These are phyloP conservation scores for Podarcis siculus DNA, from an alignment of 2,797 vertebrate species.

Conservation along the genomic window DNA sequence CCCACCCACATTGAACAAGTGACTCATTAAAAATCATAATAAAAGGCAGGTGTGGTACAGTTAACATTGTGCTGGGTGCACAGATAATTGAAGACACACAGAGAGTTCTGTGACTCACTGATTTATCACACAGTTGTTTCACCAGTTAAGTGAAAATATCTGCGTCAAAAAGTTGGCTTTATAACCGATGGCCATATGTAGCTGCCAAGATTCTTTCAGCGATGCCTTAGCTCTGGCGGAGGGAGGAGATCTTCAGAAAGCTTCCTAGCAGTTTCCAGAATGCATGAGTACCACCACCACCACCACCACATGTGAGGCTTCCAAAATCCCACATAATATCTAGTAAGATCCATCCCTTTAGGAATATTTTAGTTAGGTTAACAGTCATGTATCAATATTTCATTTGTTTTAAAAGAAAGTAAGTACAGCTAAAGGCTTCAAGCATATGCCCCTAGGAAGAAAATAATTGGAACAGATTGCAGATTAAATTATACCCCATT, in stretches of 20 bases:
- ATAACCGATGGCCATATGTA: neutral
- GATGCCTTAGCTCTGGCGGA: neutral
- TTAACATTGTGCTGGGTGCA: neutral
- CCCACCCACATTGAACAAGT: neutral
- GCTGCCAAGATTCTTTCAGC: neutral
- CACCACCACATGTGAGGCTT: neutral
- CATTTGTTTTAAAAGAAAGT: neutral
- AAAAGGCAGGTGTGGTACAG: neutral
- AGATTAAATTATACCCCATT: constrained; percentile 42
- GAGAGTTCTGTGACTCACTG: neutral
- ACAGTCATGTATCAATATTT: neutral
- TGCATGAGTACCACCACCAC: neutral
- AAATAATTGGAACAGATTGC: neutral
- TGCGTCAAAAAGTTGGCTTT: neutral
- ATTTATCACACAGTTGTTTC: neutral
- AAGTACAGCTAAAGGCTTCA: neutral
- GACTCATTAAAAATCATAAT: neutral
- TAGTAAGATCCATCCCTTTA: neutral
- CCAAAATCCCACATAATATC: neutral
- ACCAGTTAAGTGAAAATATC: neutral
- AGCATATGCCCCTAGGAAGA: neutral
- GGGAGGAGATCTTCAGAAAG: neutral
- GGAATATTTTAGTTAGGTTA: neutral
- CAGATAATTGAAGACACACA: neutral
- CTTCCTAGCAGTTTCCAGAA: neutral